These are phyloP conservation scores for Oopsacas minuta DNA, from an alignment of 37 sponge, comb jelly and placozoan genomes.

Conservation along the genomic window DNA sequence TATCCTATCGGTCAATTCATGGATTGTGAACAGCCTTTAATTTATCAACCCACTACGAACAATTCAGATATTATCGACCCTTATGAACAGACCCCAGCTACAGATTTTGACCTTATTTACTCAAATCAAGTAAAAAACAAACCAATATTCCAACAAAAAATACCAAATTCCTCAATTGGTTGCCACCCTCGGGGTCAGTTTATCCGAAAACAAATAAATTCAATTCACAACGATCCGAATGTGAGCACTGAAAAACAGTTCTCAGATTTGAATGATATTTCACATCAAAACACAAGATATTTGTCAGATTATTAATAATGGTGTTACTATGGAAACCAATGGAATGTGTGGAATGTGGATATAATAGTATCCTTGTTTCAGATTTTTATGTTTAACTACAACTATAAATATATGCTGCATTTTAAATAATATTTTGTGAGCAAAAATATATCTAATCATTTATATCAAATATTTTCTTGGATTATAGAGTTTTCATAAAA, in stretches of 20 bases:
- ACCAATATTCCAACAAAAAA: background rate
- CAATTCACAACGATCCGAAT: background rate
- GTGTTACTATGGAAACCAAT: background rate
- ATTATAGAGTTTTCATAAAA: no score
- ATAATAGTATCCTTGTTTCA: background rate
- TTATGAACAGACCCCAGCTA: background rate
- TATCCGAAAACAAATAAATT: no score
- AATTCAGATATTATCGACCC: background rate
- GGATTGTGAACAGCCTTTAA: background rate
- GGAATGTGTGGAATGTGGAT: conserved; percentile 6
- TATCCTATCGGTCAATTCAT: background rate
- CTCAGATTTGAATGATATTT: background rate
- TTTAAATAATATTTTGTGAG: background rate
- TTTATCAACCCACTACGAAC: background rate
- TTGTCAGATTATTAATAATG: background rate
- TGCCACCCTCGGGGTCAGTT: background rate
- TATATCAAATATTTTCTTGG: no score
- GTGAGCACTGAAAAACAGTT: background rate
- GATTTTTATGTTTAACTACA: conserved; percentile 14
- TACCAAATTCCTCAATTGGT: background rate
- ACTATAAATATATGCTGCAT: background rate
- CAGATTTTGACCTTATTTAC: background rate
- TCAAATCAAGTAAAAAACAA: background rate
- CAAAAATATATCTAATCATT: background rate
- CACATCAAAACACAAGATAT: background rate